These are phyloP conservation scores for Lontra canadensis DNA, from an alignment of 2,113 vertebrate genomes.

Conservation along the genomic window DNA sequence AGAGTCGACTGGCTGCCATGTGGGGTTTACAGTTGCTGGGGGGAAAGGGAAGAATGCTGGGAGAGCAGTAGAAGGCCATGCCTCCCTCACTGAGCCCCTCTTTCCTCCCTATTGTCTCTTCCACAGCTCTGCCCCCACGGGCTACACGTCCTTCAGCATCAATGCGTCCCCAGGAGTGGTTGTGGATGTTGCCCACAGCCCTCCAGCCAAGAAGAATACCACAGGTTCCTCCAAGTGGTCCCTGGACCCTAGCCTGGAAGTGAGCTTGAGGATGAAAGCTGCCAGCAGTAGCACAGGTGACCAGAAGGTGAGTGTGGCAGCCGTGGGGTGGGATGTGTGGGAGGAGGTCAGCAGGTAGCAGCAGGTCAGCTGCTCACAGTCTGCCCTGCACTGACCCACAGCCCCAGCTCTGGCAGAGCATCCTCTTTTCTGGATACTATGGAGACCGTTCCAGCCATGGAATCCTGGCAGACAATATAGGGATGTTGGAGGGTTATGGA, in stretches of 20 bases:
- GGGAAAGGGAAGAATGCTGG: not conserved
- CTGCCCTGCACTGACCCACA: rapidly evolving
- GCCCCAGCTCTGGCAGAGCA: not conserved
- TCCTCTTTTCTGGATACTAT: not conserved
- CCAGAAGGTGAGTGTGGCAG: slow-evolving; percentile 80
- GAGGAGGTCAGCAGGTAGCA: rapidly evolving
- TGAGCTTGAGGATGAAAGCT: slow-evolving; percentile 70
- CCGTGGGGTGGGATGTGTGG: rapidly evolving
- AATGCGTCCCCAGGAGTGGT: slow-evolving; percentile 71
- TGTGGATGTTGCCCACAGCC: slow-evolving; percentile 63
- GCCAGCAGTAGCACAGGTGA: slow-evolving; percentile 75
- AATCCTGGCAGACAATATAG: rapidly evolving
- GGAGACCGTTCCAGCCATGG: not conserved
- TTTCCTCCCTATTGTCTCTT: not conserved
- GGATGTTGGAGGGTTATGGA: rapidly evolving
- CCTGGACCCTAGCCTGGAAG: slow-evolving; percentile 73
- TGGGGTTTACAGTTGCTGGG: not conserved
- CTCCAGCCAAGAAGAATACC: slow-evolving; percentile 62
- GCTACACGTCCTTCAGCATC: slow-evolving; percentile 74
- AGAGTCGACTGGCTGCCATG: not conserved
- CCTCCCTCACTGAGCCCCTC: not conserved
- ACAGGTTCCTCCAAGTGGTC: slow-evolving; percentile 73
- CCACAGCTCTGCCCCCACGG: slow-evolving; percentile 81
- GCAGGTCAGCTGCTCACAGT: rapidly evolving
- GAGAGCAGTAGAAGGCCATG: rapidly evolving